Evolutionary conservation across 2,797 vertebrate species (phyloP), one percentile per base, ranked within the genome.

Genomic region (Eurystomus glaucurus): DNA sequence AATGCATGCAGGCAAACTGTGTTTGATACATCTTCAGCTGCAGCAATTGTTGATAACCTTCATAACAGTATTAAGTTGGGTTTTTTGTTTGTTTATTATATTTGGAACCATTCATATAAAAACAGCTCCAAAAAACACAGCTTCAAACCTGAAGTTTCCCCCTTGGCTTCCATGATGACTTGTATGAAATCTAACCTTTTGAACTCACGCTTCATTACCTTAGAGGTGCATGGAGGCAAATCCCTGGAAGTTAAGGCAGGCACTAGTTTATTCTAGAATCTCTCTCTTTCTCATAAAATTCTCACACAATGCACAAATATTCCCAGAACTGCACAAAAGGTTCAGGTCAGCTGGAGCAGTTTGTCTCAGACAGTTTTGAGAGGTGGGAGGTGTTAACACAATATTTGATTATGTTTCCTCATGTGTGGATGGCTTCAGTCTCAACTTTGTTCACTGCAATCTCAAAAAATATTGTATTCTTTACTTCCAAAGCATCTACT

Each of bases 121-220:
- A 80, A 37, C 3, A 3, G 14, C 22, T 72, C 10, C 50, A 41
- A 75, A 94, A 82, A 45, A 29, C 0, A 50, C 23, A 57, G 29
- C 22, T 78, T 78, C n/a, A 79, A 76, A 79, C 2, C 1, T 51
- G 35, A 82, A 66, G 17, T 76, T 79, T 88, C 43, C 46, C 39
- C 66, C 35, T 66, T 82, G 52, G 31, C 43, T 93, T 74, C 66
- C 31, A 33, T 21, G 28, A 16, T 60, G 68, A 77, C 46, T 90
- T 58, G 18, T 43, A 46, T 35, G 58, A 90, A 69, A 84, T 58
- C 31, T 82, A 45, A 82, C 77, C 85, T 96, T 95, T 79, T 93
- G 95, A 96, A 90, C 85, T 94, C 77, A 69, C 0, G 0, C 58
- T 93, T 95, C 90, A 79, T 93, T 94, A 75, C 29, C 87, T 94